A percentile compares a stretch with the other conserved stretches of the same genome.
These are phyloP conservation scores for Typhlichthys subterraneus DNA, from an alignment of 2,797 vertebrate species.

Conservation along the genomic window DNA sequence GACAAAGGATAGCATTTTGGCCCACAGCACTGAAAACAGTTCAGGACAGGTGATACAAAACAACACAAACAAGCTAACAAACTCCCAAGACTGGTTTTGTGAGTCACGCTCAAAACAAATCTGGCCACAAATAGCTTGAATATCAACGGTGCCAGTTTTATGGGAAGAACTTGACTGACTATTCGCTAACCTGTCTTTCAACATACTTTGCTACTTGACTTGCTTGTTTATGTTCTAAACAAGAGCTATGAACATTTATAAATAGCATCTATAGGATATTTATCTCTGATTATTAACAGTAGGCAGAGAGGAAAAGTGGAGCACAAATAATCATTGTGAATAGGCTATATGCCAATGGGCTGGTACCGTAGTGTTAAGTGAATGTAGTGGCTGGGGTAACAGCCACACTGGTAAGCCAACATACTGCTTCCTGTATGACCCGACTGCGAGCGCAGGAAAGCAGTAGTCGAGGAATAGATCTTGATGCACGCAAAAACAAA, in stretches of 20 bases:
- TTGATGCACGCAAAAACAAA: constrained; percentile 3
- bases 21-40: constrained; percentile 1
- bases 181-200: not conserved
- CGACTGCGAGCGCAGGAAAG: constrained; percentile 40
- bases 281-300: not conserved
- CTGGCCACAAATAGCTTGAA: not conserved
- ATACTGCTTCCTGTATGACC: constrained; percentile 38
- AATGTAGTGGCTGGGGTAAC: constrained; percentile 4
- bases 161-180: not conserved
- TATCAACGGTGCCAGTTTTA: not conserved
- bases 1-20: constrained; percentile 20
- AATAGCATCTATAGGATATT: not conserved
- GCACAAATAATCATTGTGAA: not conserved
- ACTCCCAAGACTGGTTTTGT: constrained; percentile 52
- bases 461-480: constrained; percentile 10
- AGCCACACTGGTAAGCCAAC: constrained; percentile 21
- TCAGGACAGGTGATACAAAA: constrained; percentile 5
- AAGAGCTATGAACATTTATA: not conserved
- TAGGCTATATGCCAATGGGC: too few relatives aligned
- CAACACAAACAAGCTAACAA: constrained; percentile 36
- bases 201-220: not conserved
- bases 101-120: not conserved
- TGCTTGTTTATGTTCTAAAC: not conserved
- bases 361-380: not conserved
- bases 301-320: not conserved